These are phyloP conservation scores for Chirona hameri DNA, from an alignment of 2,888 invertebrate genomes.

Conservation along the genomic window DNA sequence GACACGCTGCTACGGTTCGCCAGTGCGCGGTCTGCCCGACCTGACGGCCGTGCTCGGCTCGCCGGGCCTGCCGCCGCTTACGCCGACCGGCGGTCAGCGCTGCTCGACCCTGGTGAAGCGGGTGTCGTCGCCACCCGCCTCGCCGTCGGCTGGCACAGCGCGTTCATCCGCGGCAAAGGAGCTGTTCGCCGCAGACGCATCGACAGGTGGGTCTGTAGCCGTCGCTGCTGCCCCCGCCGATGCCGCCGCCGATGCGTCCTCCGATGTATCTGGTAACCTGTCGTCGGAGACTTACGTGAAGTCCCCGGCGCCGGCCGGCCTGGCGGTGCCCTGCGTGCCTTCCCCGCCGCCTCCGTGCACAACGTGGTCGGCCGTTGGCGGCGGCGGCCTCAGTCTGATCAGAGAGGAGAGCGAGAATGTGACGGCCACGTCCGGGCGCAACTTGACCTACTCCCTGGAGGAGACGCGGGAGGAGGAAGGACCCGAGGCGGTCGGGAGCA, in stretches of 20 bases:
- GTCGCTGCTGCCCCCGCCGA: neutral
- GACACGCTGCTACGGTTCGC: neutral
- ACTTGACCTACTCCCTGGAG: conserved; percentile 14
- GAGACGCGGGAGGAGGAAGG: neutral
- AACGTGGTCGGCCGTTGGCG: neutral
- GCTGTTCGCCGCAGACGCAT: neutral
- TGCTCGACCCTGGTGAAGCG: neutral
- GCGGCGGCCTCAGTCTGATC: neutral
- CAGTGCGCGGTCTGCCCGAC: neutral
- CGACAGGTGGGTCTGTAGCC: neutral
- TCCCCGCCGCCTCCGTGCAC: neutral
- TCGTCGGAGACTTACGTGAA: conserved; percentile 8
- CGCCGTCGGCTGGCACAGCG: neutral
- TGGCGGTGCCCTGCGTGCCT: neutral
- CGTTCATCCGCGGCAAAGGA: neutral
- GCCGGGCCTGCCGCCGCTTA: neutral
- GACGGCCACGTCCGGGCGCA: neutral
- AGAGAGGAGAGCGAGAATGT: neutral
- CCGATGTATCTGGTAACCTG: neutral
- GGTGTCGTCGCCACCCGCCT: neutral
- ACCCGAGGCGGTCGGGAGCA: too few relatives aligned
- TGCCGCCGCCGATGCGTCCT: neutral
- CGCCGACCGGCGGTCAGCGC: neutral
- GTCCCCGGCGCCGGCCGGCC: neutral
- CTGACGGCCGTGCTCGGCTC: neutral